These are phyloP conservation scores for Gymnocephalus cernua DNA, from an alignment of 2,113 vertebrate species.

Conservation along the genomic window DNA sequence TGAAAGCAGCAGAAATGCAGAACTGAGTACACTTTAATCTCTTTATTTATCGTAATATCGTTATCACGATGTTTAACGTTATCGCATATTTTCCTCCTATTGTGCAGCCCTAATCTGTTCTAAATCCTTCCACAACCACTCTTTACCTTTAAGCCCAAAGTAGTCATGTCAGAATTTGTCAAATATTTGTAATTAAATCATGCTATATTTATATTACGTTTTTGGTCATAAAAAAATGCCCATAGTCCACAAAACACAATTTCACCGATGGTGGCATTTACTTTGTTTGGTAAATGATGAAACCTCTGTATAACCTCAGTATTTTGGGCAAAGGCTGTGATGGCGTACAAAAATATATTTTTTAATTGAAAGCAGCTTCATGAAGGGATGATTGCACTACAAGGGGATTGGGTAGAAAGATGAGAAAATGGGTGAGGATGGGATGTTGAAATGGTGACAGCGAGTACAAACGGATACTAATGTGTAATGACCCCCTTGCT, in stretches of 20 bases:
- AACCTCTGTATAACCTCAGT: neutral
- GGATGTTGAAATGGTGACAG: slow-evolving; percentile 39
- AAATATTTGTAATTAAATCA: no score
- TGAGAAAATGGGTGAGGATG: slow-evolving; percentile 1
- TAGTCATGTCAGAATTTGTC: no score
- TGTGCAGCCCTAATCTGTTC: no score
- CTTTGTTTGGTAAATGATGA: neutral
- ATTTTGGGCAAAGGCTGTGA: neutral
- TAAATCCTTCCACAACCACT: no score
- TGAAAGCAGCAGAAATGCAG: no score
- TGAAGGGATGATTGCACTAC: slow-evolving; percentile 24
- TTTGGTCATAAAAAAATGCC: no score
- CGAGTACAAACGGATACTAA: slow-evolving; percentile 63
- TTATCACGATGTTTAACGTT: no score
- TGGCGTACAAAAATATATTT: neutral
- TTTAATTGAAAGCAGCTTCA: slow-evolving; percentile 7
- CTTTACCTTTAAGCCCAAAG: no score
- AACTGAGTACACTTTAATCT: no score
- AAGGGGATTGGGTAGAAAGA: slow-evolving; percentile 29
- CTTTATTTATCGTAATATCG: no score
- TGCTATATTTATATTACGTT: no score
- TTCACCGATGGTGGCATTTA: neutral
- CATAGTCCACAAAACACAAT: neutral
- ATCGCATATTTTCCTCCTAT: no score
- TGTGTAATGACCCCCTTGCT: slow-evolving; percentile 68